Percentiles rank a stretch among this genome's conserved stretches.
Conservation (phyloP, 2,888 invertebrate species). For the Megamerina dolium region DNA sequence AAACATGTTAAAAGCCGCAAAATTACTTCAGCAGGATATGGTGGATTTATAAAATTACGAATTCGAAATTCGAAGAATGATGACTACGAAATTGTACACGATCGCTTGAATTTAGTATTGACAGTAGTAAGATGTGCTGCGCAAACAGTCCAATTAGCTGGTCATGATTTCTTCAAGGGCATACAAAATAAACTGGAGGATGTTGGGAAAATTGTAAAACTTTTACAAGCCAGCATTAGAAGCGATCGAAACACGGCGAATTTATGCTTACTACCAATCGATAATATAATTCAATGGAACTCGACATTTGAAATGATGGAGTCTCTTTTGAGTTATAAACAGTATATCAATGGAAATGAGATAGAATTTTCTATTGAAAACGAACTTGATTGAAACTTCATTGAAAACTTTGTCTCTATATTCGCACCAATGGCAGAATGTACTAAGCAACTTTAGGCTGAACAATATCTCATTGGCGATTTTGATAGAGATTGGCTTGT, state of each 20-base stretch:
- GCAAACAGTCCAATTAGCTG: conserved; percentile 8
- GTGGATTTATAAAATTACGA: conserved; percentile 3
- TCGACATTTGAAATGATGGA: conserved; percentile 4
- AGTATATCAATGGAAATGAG: conserved; percentile 1
- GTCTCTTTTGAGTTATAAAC: conserved; percentile 1
- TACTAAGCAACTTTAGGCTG: too few relatives aligned
- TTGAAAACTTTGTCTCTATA: too few relatives aligned
- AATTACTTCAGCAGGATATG: conserved; percentile 8
- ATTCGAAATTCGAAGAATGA: background rate
- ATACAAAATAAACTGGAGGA: conserved; percentile 3
- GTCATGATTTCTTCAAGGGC: conserved; percentile 5
- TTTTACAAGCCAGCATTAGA: background rate
- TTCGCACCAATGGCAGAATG: too few relatives aligned
- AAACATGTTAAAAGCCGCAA: conserved; percentile 3
- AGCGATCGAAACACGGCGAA: background rate
- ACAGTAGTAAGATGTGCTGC: conserved; percentile 7
- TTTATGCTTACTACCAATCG: conserved; percentile 1
- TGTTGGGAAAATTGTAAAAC: conserved; percentile 6
- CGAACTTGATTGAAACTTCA: conserved; percentile 4
- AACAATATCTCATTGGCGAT: conserved; percentile 11
- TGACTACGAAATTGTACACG: conserved; percentile 7
- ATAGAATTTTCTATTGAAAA: background rate
- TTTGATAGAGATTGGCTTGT: conserved; percentile 9
- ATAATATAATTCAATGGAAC: conserved; percentile 4
- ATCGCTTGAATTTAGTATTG: conserved; percentile 5